Evolutionary conservation across 2,797 vertebrate species (phyloP), one percentile per base, ranked within the genome.

Genomic region (Dryobates pubescens): DNA sequence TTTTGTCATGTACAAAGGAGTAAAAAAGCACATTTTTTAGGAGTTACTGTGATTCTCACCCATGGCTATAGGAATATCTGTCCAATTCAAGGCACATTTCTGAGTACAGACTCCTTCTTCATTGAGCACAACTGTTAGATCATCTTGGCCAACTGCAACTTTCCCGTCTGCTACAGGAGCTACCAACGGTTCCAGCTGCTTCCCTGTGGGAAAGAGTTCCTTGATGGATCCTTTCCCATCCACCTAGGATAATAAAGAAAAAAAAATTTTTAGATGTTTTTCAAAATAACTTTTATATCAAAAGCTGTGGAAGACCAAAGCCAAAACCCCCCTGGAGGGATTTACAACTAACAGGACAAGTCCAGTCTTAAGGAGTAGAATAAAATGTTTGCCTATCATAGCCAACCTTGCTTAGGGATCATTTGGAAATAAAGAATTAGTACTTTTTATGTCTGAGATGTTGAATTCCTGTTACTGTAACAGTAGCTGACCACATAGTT

Each of bases 11-110:
- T 32, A 71, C 4, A 67, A 36, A 78, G 32, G 7, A 76, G 4
- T 27, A 57, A 86, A 72, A 19, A 32, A 45, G 8, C 5, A 59
- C 32, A 19, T 43, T 38, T n/a, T 19, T 3, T 2, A 7, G 13
- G 17, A n/a, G 62, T 30, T 45, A 14, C 49, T 58, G 61, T 63
- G 38, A 36, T 86, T 90, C 98, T 98, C 96, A 99, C 99, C 99
- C 99, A 99, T 99, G 43, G 99, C 98, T 94, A 99, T 98, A 20
- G 99, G 99, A 94, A 99, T 99, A 97, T 99, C 99, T 4, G 99
- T 99, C 99, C 99, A 99, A 95, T 99, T 99, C 91, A 99, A 98
- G 87, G 99, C 99, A 92, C 99, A 99, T 86, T 99, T 99, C 97
- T 99, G 99, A n/a, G 99, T 99, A 96, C 99, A 99, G 85, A 97